These are phyloP conservation scores for Leptinotarsa texana DNA, from an alignment of 1,140 invertebrate species.

Conservation along the genomic window DNA sequence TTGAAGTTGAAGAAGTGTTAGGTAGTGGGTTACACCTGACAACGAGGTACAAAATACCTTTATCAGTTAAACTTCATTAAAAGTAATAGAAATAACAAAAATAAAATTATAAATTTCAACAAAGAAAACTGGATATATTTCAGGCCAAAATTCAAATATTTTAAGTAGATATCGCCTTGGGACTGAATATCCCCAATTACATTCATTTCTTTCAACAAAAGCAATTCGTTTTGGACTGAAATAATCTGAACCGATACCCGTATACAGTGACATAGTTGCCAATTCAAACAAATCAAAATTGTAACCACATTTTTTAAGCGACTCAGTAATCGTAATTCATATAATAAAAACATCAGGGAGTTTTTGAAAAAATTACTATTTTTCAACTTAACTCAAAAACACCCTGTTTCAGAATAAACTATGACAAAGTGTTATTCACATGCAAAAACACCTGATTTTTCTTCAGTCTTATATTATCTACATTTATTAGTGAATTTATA, in stretches of 20 bases:
- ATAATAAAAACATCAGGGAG: neutral
- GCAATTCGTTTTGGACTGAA: neutral
- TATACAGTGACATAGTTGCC: constrained; percentile 2
- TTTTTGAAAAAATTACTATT: neutral
- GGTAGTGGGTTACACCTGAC: neutral
- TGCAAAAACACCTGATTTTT: neutral
- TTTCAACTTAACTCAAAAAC: neutral
- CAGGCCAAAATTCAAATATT: constrained; percentile 7
- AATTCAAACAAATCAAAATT: neutral
- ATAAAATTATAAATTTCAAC: constrained; percentile 9
- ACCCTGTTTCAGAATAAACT: neutral
- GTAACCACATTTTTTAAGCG: neutral
- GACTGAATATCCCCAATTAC: neutral
- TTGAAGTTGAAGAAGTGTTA: neutral
- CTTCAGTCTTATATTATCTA: neutral
- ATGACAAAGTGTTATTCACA: neutral
- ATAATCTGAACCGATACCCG: neutral
- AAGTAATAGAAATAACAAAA: neutral
- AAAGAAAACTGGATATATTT: neutral
- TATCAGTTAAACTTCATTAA: neutral
- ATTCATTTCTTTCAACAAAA: neutral
- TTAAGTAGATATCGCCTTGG: neutral
- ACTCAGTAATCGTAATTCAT: neutral
- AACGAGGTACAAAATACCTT: neutral
- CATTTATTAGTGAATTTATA: neutral